These are phyloP conservation scores for Lepidurus apus DNA, from an alignment of 1,140 invertebrate species.

Conservation along the genomic window DNA sequence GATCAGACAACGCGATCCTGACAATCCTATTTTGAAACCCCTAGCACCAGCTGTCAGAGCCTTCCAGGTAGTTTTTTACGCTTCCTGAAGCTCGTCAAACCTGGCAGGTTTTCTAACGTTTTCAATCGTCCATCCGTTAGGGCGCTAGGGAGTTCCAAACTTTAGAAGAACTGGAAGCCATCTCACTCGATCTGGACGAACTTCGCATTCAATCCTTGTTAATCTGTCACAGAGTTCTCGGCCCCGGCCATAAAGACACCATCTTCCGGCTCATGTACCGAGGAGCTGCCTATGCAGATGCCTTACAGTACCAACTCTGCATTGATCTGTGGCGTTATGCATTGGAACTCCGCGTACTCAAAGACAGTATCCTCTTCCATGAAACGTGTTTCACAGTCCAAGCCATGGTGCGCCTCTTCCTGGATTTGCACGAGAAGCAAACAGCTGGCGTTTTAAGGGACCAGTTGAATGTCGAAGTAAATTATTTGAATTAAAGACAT, in stretches of 20 bases:
- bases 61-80: conserved; percentile 1
- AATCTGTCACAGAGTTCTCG: conserved; percentile 74
- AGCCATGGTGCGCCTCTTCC: conserved; percentile 67
- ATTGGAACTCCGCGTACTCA: conserved; percentile 68
- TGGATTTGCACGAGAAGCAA: conserved; percentile 66
- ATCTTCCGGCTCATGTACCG: conserved; percentile 57
- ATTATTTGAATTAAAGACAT: too few species aligned
- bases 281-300: conserved; percentile 80
- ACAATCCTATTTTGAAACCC: conserved; percentile 31
- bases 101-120: neutral
- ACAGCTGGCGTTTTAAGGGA: conserved; percentile 48
- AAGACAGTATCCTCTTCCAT: conserved; percentile 60
- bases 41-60: conserved; percentile 28
- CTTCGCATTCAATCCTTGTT: conserved; percentile 75
- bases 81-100: neutral
- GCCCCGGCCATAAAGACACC: conserved; percentile 57
- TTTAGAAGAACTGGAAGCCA: conserved; percentile 61
- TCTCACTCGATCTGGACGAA: conserved; percentile 67
- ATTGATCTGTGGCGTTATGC: conserved; percentile 78
- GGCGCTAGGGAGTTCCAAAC: conserved; percentile 65
- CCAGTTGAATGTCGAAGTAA: conserved; percentile 49
- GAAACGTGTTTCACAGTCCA: conserved; percentile 78
- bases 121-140: conserved; percentile 51
- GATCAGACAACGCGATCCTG: conserved; percentile 46
- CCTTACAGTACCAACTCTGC: conserved; percentile 72